Evolutionary conservation across 2,113 vertebrate genomes (phyloP).

Genomic region (Coturnix japonica): DNA sequence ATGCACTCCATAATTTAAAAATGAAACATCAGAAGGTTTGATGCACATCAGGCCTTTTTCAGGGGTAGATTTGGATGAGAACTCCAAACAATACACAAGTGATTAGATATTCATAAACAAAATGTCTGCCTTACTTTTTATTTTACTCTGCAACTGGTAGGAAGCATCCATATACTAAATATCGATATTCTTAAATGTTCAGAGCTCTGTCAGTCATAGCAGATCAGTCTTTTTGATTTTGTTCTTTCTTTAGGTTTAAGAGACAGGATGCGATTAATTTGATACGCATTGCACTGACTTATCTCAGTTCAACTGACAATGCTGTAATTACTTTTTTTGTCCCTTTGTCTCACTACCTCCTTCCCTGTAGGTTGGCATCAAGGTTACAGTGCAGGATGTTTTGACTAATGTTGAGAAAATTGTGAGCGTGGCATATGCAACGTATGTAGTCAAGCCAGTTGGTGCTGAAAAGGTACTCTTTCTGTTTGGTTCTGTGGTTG

Average conservation of each 20-base stretch:
- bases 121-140: neutral
- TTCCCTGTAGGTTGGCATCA: slow-evolving; percentile 78
- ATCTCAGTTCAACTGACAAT: neutral
- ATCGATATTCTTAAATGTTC: neutral
- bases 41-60: neutral
- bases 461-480: slow-evolving; percentile 76
- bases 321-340: neutral
- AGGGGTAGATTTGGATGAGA: neutral
- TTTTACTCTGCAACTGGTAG: neutral
- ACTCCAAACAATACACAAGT: neutral
- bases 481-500: neutral
- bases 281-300: neutral
- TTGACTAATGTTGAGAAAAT: slow-evolving; percentile 70
- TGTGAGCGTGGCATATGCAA: slow-evolving; percentile 83
- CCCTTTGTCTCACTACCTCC: neutral
- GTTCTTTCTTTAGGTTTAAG: neutral
- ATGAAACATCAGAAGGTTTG: neutral
- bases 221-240: neutral
- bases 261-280: neutral
- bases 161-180: neutral
- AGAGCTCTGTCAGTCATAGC: neutral
- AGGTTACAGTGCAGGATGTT: slow-evolving; percentile 76
- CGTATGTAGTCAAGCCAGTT: slow-evolving; percentile 77
- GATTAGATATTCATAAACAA: neutral
- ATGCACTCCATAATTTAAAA: neutral